Percentiles rank a stretch among this genome's conserved stretches.
Conservation (phyloP, 1,140 invertebrate species). For the Pogonomyrmex barbatus region DNA sequence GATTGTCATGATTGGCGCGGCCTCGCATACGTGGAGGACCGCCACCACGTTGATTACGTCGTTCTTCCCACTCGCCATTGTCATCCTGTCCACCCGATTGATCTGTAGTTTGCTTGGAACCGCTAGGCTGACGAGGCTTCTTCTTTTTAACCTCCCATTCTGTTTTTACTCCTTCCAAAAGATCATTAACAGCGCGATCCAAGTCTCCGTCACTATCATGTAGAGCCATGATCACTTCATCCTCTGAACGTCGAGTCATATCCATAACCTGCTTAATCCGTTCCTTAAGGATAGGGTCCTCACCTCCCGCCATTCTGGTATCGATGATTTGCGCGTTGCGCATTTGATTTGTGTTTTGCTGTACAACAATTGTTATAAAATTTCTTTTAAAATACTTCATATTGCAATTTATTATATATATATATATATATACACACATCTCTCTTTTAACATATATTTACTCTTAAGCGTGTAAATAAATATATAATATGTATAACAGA, state of each 20-base stretch:
- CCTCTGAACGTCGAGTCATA: conserved; percentile 92
- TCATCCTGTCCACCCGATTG: conserved; percentile 80
- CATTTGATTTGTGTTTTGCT: conserved; percentile 85
- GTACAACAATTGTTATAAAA: conserved; percentile 21
- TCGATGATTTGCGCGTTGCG: conserved; percentile 90
- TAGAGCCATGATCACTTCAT: conserved; percentile 93
- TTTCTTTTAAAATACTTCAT: background rate
- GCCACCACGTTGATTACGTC: conserved; percentile 84
- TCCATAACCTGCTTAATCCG: conserved; percentile 93
- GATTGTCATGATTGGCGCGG: conserved; percentile 85
- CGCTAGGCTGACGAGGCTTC: conserved; percentile 90
- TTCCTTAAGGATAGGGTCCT: conserved; percentile 89
- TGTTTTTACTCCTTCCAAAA: conserved; percentile 89
- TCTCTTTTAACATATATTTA: background rate
- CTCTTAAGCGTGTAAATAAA: background rate
- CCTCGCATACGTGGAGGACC: conserved; percentile 86
- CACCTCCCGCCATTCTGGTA: conserved; percentile 86
- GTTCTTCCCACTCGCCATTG: conserved; percentile 86
- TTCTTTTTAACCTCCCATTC: conserved; percentile 92
- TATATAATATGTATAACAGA: background rate
- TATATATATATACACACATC: background rate
- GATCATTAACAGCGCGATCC: conserved; percentile 90
- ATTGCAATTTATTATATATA: background rate
- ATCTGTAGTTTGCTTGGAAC: conserved; percentile 83
- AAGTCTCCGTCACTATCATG: conserved; percentile 93